phyloP scores from a whole-genome alignment of 1,140 invertebrate species.

The Phocides pigmalion region DNA sequence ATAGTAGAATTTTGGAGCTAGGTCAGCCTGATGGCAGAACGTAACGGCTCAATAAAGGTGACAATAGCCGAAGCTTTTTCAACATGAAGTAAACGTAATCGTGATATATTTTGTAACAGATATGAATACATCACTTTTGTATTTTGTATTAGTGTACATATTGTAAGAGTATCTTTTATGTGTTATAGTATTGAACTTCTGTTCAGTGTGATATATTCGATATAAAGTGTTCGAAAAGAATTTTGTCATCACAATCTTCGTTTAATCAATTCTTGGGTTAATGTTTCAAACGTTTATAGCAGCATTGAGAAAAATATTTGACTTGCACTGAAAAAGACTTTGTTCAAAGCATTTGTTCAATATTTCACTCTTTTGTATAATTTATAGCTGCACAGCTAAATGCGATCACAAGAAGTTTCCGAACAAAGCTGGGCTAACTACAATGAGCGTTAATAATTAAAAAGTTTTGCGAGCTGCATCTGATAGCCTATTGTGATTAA shows the following conservation, averaged over 20 bases:
- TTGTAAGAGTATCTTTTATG: no score
- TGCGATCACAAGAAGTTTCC: conserved; percentile 15
- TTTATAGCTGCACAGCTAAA: not conserved
- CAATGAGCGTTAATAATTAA: conserved; percentile 34
- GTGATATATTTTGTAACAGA: not conserved
- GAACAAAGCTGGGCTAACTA: conserved; percentile 32
- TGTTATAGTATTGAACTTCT: no score
- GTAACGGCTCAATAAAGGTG: not conserved
- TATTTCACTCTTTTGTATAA: not conserved
- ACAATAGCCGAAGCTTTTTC: conserved; percentile 5
- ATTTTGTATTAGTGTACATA: not conserved
- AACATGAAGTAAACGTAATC: not conserved
- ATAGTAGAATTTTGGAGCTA: conserved; percentile 4
- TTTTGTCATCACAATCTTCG: no score
- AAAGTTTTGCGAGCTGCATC: conserved; percentile 32
- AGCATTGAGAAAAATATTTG: no score
- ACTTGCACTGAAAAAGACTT: no score
- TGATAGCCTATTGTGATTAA: conserved; percentile 35
- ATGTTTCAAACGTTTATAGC: no score
- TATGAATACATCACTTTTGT: not conserved
- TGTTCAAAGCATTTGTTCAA: not conserved
- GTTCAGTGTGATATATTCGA: no score
- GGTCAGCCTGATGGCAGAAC: conserved; percentile 1
- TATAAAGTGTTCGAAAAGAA: no score
- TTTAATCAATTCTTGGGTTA: no score